phyloP scores from a whole-genome alignment of 2,888 invertebrate species.

The Lobophora halterata region DNA sequence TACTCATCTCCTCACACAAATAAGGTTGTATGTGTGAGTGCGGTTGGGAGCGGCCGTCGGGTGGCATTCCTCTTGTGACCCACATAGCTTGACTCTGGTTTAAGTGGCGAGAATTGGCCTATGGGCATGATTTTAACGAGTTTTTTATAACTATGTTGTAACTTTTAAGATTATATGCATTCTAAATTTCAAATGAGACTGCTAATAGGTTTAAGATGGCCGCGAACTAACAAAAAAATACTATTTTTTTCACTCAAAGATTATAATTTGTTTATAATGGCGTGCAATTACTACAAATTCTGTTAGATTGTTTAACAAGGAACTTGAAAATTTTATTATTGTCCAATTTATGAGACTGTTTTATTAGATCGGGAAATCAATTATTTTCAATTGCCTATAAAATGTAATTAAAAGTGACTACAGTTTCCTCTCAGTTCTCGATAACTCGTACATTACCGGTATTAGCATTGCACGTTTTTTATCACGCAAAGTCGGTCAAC shows the following conservation, averaged over 20 bases:
- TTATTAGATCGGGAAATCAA: constrained; percentile 6
- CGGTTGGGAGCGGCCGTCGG: constrained; percentile 70
- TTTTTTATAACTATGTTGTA: too few relatives aligned
- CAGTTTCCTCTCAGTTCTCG: constrained; percentile 16
- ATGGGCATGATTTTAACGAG: constrained; percentile 10
- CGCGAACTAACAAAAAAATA: too few relatives aligned
- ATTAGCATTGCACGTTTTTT: constrained; percentile 28
- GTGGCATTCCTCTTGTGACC: constrained; percentile 75
- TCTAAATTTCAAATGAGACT: too few relatives aligned
- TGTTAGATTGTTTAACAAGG: too few relatives aligned
- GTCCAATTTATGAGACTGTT: neutral
- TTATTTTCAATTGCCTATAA: constrained; percentile 9
- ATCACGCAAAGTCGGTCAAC: constrained; percentile 17
- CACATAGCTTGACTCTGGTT: constrained; percentile 53
- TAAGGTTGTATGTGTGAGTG: constrained; percentile 27
- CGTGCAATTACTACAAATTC: too few relatives aligned
- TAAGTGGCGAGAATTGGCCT: constrained; percentile 31
- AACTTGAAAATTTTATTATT: too few relatives aligned
- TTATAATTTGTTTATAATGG: too few relatives aligned
- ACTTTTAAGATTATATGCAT: too few relatives aligned
- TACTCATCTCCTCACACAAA: constrained; percentile 25
- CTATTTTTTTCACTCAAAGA: too few relatives aligned
- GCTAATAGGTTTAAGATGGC: too few relatives aligned
- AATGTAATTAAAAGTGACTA: constrained; percentile 17
- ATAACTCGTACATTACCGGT: constrained; percentile 14